Evolutionary conservation across 1,140 invertebrate genomes (phyloP).

Genomic region (Bombus cullumanus): DNA sequence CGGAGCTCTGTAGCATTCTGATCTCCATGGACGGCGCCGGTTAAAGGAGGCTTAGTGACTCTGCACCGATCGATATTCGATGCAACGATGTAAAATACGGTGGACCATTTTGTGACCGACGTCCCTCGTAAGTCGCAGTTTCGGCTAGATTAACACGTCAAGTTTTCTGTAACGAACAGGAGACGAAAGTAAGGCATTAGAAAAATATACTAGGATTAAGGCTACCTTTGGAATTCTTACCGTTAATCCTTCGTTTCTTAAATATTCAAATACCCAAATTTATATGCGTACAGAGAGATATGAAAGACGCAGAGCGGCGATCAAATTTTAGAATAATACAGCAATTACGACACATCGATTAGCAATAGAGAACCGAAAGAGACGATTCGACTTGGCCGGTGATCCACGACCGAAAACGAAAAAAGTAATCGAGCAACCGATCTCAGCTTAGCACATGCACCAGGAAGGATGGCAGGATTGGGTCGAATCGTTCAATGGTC

Average conservation of each 20-base stretch:
- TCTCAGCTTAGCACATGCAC: slow-evolving; percentile 5
- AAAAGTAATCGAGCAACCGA: neutral
- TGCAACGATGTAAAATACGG: neutral
- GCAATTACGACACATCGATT: neutral
- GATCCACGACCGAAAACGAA: slow-evolving; percentile 1
- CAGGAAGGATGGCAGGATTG: neutral
- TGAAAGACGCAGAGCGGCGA: too few relatives aligned
- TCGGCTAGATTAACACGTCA: neutral
- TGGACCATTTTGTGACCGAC: neutral
- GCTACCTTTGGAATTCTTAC: neutral
- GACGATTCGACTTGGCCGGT: neutral
- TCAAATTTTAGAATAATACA: neutral
- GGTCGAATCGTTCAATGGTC: slow-evolving; percentile 25
- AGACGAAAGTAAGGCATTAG: neutral
- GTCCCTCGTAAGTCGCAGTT: neutral
- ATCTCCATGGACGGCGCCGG: slow-evolving; percentile 3
- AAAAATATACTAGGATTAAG: neutral
- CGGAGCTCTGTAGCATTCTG: slow-evolving; percentile 5
- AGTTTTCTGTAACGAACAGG: too few relatives aligned
- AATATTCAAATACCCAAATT: neutral
- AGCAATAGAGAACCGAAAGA: neutral
- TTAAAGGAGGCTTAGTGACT: neutral
- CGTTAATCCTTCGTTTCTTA: too few relatives aligned
- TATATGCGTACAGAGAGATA: neutral
- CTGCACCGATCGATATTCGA: neutral